Conservation (phyloP, 2,888 invertebrate species). For the Gerris lacustris region DNA sequence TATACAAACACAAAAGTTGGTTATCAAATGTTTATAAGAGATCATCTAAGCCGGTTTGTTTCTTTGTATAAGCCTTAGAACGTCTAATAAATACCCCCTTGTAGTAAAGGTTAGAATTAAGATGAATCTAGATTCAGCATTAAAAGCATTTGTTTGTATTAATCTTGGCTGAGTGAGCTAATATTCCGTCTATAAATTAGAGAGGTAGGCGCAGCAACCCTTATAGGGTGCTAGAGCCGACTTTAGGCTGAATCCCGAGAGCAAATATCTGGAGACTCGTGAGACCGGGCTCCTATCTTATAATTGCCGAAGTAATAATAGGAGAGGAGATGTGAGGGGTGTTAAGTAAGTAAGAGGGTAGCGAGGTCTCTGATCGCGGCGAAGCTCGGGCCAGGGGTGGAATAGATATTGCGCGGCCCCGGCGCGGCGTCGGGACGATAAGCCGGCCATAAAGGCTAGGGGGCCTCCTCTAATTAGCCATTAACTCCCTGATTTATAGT, state of each 20-base stretch:
- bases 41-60: too few relatives aligned
- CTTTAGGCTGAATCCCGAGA: background rate
- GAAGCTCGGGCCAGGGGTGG: background rate
- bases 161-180: background rate
- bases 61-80: too few relatives aligned
- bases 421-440: background rate
- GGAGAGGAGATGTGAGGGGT: constrained; percentile 1
- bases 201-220: background rate
- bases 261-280: background rate
- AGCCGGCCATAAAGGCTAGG: constrained; percentile 28
- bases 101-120: too few relatives aligned
- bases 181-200: background rate
- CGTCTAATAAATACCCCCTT: too few relatives aligned
- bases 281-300: background rate
- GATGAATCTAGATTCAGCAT: background rate
- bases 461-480: constrained; percentile 47
- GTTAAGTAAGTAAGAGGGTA: background rate
- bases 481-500: constrained; percentile 50
- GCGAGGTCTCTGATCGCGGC: background rate
- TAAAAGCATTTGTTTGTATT: constrained; percentile 1
- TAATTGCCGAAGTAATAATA: background rate
- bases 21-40: too few relatives aligned
- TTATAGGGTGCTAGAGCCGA: background rate
- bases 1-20: too few relatives aligned
- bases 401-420: background rate